phyloP scores from a whole-genome alignment of 2,888 invertebrate species.

The Conchocele bisecta region DNA sequence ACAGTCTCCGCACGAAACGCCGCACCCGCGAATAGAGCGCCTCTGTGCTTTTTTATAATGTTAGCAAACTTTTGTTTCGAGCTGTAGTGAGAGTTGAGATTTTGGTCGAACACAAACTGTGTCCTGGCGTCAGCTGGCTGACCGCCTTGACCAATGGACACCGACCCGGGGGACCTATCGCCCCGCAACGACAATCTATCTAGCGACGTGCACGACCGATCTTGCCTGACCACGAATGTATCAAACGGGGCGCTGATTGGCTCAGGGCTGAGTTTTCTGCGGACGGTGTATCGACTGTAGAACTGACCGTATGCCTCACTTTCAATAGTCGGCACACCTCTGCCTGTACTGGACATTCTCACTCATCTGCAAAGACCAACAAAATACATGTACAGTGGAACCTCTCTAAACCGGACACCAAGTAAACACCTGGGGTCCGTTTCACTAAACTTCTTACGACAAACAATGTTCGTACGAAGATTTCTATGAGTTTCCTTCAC shows the following conservation, averaged over 20 bases:
- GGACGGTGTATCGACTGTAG: constrained; percentile 49
- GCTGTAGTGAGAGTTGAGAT: background rate
- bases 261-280: constrained; percentile 3
- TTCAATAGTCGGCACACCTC: constrained; percentile 38
- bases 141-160: no score
- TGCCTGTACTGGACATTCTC: constrained; percentile 57
- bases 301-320: constrained; percentile 44
- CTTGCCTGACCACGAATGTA: background rate
- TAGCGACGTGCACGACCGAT: background rate
- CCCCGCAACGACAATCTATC: background rate
- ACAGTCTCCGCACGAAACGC: constrained; percentile 44
- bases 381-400: no score
- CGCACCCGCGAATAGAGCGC: constrained; percentile 48
- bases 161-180: no score
- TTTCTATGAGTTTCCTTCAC: no score
- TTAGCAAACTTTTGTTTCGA: constrained; percentile 54
- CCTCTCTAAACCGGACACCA: no score
- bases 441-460: no score
- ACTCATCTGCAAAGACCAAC: constrained; percentile 57
- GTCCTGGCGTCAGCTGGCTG: no score
- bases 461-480: no score
- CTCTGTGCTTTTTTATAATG: constrained; percentile 55
- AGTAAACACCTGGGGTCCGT: no score
- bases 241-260: constrained; percentile 4
- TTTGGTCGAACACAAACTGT: background rate